phyloP scores from a whole-genome alignment of 1,140 invertebrate genomes.

The Drosophila biarmipes region DNA sequence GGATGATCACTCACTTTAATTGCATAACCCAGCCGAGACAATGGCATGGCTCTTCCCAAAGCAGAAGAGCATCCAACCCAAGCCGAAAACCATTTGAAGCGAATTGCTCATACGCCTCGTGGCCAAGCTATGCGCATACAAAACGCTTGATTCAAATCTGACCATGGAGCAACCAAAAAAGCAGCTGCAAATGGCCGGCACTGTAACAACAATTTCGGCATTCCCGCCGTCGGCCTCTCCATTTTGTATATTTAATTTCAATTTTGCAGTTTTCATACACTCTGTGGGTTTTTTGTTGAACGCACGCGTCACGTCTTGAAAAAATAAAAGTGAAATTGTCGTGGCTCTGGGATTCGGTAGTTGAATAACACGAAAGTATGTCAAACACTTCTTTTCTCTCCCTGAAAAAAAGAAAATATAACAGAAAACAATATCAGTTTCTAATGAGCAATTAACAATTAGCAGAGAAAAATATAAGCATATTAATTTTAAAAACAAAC shows the following conservation, averaged over 20 bases:
- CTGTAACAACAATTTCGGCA: constrained; percentile 34
- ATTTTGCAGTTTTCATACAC: constrained; percentile 43
- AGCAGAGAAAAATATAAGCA: too few relatives aligned
- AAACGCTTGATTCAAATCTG: constrained; percentile 47
- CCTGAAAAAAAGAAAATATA: constrained; percentile 1
- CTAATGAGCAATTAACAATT: background rate
- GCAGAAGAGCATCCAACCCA: constrained; percentile 47
- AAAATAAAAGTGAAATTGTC: constrained; percentile 74
- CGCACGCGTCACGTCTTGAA: constrained; percentile 63
- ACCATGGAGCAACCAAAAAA: constrained; percentile 47
- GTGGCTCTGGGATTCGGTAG: constrained; percentile 44
- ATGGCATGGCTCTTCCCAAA: constrained; percentile 24
- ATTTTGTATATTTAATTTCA: constrained; percentile 67
- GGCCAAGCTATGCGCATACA: constrained; percentile 61
- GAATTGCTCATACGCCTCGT: constrained; percentile 67
- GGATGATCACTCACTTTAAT: constrained; percentile 41
- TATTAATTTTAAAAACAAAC: too few relatives aligned
- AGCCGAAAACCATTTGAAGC: constrained; percentile 32
- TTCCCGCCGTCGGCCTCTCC: constrained; percentile 38
- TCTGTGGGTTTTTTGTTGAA: constrained; percentile 20
- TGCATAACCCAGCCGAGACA: constrained; percentile 42
- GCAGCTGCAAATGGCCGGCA: constrained; percentile 30
- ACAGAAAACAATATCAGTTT: background rate
- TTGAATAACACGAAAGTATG: constrained; percentile 77
- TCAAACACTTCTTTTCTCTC: constrained; percentile 36